These are phyloP conservation scores for Dreissena rostriformis DNA, from an alignment of 1,140 invertebrate genomes.

Conservation along the genomic window DNA sequence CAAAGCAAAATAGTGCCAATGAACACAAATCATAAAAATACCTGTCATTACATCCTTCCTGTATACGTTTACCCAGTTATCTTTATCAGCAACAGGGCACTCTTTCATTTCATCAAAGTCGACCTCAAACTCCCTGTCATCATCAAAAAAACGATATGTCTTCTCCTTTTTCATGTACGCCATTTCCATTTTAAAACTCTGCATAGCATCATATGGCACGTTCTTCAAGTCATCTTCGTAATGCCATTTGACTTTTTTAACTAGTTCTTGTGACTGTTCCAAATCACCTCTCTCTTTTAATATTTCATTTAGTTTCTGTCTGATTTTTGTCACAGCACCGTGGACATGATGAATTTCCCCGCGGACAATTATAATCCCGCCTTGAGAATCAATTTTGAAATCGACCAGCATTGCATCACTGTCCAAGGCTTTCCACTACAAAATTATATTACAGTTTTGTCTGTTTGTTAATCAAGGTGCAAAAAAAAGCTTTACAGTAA, in stretches of 20 bases:
- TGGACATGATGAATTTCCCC: constrained; percentile 13
- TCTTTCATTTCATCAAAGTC: constrained; percentile 38
- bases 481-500: too few species aligned
- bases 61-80: background rate
- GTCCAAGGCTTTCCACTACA: background rate
- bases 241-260: constrained; percentile 29
- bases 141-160: background rate
- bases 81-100: constrained; percentile 7
- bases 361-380: constrained; percentile 21
- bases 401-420: constrained; percentile 8
- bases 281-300: background rate
- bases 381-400: constrained; percentile 29
- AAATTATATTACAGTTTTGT: too few species aligned
- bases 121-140: constrained; percentile 19
- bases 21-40: background rate
- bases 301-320: constrained; percentile 8
- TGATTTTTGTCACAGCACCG: background rate
- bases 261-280: constrained; percentile 8
- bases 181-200: constrained; percentile 32
- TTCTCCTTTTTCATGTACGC: constrained; percentile 24
- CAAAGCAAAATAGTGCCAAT: too few species aligned
- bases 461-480: too few species aligned
- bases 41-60: constrained; percentile 44
- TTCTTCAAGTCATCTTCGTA: constrained; percentile 29
- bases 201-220: constrained; percentile 2